phyloP scores from a whole-genome alignment of 2,797 vertebrate genomes.

The Naso thynnoides region DNA sequence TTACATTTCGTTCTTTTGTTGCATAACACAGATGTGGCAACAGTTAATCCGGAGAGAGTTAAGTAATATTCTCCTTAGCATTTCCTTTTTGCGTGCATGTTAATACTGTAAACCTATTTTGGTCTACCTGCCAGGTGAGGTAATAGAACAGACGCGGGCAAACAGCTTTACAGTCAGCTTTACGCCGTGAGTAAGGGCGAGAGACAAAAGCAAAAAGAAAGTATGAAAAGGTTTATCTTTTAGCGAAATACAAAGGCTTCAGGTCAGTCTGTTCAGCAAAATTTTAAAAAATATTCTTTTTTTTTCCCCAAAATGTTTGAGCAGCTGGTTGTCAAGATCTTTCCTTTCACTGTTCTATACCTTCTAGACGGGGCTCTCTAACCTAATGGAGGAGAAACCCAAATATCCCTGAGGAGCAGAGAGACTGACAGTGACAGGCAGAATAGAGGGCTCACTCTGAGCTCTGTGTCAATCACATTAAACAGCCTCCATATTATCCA shows the following conservation, averaged over 20 bases:
- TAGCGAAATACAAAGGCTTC: background rate
- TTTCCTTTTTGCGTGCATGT: background rate
- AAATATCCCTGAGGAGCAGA: constrained; percentile 52
- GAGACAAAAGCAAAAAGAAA: too few relatives aligned
- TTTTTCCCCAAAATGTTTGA: background rate
- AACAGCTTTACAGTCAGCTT: background rate
- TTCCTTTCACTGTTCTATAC: background rate
- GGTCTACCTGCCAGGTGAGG: background rate
- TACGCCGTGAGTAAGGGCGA: background rate
- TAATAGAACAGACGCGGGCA: background rate
- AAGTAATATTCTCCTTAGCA: background rate
- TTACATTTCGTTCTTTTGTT: background rate
- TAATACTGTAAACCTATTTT: background rate
- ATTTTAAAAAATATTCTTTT: background rate
- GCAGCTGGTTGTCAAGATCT: constrained; percentile 6
- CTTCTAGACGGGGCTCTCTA: constrained; percentile 34
- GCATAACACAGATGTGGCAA: background rate
- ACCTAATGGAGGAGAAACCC: constrained; percentile 36
- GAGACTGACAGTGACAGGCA: constrained; percentile 63
- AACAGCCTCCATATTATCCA: constrained; percentile 62
- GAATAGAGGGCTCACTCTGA: constrained; percentile 52
- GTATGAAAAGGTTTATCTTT: too few relatives aligned
- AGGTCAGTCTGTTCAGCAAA: background rate
- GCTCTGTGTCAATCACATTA: constrained; percentile 71
- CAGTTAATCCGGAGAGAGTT: background rate